A percentile compares a stretch with the other conserved stretches of the same genome.
Conservation (phyloP, 2,888 invertebrate genomes). For the Meiosimyza decipiens region DNA sequence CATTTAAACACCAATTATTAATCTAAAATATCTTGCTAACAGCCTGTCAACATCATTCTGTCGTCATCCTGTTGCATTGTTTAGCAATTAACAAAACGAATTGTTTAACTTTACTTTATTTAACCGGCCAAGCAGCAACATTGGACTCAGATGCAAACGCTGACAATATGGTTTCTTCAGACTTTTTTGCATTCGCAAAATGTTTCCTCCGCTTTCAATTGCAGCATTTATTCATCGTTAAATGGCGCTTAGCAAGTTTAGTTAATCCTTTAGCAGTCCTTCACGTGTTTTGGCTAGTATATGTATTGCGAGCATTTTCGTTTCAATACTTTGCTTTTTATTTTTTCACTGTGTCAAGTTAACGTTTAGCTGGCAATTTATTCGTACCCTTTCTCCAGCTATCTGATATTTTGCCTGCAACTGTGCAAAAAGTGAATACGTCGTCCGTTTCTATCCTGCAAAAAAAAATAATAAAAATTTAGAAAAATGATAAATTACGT, state of each 20-base stretch:
- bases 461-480: background rate
- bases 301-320: constrained; percentile 5
- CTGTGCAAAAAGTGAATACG: too few species aligned
- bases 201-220: background rate
- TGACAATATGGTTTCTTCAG: background rate
- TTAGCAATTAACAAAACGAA: constrained; percentile 50
- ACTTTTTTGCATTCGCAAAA: background rate
- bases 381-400: background rate
- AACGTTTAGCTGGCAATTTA: constrained; percentile 23
- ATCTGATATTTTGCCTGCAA: background rate
- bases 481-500: constrained; percentile 12
- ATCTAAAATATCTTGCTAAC: background rate
- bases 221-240: background rate
- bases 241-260: background rate
- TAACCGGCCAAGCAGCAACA: constrained; percentile 28
- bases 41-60: constrained; percentile 13
- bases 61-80: constrained; percentile 44
- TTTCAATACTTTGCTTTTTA: constrained; percentile 9
- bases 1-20: too few species aligned
- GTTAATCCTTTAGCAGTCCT: background rate
- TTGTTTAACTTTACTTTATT: constrained; percentile 47
- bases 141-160: background rate
- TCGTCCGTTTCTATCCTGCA: background rate
- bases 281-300: background rate
- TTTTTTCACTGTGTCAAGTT: constrained; percentile 24